Conservation (phyloP, 2,113 vertebrate genomes). For the Coregonus clupeaformis region DNA sequence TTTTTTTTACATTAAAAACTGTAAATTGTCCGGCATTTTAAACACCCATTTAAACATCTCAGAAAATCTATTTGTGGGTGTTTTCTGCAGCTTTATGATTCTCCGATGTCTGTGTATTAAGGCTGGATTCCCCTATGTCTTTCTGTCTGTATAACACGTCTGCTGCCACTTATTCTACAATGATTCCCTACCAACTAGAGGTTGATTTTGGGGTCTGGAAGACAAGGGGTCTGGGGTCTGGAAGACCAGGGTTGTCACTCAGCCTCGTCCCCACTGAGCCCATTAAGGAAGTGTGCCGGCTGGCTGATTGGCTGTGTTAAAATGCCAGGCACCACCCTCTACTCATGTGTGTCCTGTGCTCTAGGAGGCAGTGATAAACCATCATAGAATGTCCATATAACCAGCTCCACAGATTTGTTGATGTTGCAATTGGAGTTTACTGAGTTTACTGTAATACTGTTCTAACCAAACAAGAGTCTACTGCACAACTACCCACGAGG, state of each 20-base stretch:
- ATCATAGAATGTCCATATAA: neutral
- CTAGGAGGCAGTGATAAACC: neutral
- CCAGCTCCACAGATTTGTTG: neutral
- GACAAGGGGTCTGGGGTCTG: neutral
- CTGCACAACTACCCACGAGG: neutral
- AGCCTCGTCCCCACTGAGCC: constrained; percentile 57
- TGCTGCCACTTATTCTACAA: constrained; percentile 62
- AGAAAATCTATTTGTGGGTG: no score
- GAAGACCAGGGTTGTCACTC: constrained; percentile 2
- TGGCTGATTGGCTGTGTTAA: constrained; percentile 43
- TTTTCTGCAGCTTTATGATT: neutral
- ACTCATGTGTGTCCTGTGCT: neutral
- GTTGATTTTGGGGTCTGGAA: constrained; percentile 47
- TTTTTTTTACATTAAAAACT: no score
- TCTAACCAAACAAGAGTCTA: neutral
- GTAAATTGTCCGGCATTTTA: no score
- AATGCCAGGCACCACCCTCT: neutral
- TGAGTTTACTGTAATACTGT: neutral
- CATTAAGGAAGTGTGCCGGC: constrained; percentile 53
- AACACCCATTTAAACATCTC: no score
- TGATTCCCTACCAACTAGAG: constrained; percentile 65
- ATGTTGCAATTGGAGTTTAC: neutral
- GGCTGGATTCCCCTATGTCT: neutral
- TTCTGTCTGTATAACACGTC: constrained; percentile 24
- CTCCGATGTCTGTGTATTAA: constrained; percentile 7